Base-by-base conservation (phyloP, 2,113 vertebrate genomes). In the Python bivittatus region DNA sequence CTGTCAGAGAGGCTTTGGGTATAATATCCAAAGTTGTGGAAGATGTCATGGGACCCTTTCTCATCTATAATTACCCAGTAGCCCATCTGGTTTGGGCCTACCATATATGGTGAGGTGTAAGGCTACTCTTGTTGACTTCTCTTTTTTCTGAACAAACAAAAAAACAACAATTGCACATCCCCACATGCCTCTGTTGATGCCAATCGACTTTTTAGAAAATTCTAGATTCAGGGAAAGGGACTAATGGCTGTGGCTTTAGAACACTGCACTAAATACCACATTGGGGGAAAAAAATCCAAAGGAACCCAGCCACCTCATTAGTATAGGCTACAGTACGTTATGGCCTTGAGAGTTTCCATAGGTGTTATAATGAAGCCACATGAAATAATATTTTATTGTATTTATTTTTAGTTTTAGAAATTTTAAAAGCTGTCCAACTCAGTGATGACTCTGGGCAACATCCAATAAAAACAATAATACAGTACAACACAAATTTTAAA, bases 211-310 rank as follows among this genome's bases (percentile, higher is more conserved):
- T 79, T 38, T 38, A 79, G 68, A 38, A 79, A 79, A 38, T n/a
- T n/a, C 15, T 22, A 15, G 38, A 22, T 79, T 79, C 68, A 38
- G 6, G 68, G 68, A 72, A 33, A 72, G n/a, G n/a, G 15, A 79
- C 17, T 79, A 79, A 79, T 38, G 33, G 7, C 6, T 33, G n/a
- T 5, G 64, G 12, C 5, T 27, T 93, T 92, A 92, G 22, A 5
- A 20, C 58, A 72, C 3, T 92, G 1, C 48, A 86, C 90, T 93
- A 88, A 97, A 96, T 57, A 88, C 53, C 68, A 53, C 54, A 61
- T 33, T n/a, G 91, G 7, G 1, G 90, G 48, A 0, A 89, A 90
- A n/a, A 23, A 91, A 2, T 86, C n/a, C 42, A 20, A 93, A 94
- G 94, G 3, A 95, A 38, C 0, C 42, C 15, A 92, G 22, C 86